Conservation (phyloP, 92 coral and sea anemone genomes). For the Epizoanthus illoricatus region DNA sequence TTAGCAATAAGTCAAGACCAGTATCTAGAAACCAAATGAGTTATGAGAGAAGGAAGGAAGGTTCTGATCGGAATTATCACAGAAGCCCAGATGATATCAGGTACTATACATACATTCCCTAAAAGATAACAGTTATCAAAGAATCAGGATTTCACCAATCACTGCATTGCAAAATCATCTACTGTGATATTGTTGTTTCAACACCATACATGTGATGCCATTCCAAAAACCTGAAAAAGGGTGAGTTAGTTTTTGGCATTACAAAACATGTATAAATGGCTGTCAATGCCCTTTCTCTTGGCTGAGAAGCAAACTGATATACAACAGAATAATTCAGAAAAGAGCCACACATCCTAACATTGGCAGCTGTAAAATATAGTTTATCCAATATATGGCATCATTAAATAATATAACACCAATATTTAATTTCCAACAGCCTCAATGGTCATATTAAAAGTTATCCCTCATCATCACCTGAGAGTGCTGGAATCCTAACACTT, state of each 20-base stretch:
- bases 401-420: neutral
- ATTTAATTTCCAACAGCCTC: slow-evolving; percentile 38
- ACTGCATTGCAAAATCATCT: neutral
- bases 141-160: neutral
- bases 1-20: slow-evolving; percentile 41
- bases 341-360: too few relatives aligned
- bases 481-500: slow-evolving; percentile 84
- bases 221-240: too few relatives aligned
- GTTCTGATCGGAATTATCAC: slow-evolving; percentile 43
- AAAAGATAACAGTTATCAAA: neutral
- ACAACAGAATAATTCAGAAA: too few relatives aligned
- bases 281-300: too few relatives aligned
- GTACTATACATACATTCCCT: neutral
- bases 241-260: too few relatives aligned
- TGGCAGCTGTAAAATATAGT: neutral
- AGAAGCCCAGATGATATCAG: slow-evolving; percentile 54
- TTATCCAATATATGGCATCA: neutral
- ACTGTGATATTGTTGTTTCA: too few relatives aligned
- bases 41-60: slow-evolving; percentile 46
- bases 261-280: too few relatives aligned
- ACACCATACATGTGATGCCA: too few relatives aligned
- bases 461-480: slow-evolving; percentile 76
- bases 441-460: slow-evolving; percentile 68
- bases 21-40: slow-evolving; percentile 27
- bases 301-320: too few relatives aligned